Evolutionary conservation across 2,888 invertebrate species (phyloP).

Genomic region (Agapetus fuscipes): DNA sequence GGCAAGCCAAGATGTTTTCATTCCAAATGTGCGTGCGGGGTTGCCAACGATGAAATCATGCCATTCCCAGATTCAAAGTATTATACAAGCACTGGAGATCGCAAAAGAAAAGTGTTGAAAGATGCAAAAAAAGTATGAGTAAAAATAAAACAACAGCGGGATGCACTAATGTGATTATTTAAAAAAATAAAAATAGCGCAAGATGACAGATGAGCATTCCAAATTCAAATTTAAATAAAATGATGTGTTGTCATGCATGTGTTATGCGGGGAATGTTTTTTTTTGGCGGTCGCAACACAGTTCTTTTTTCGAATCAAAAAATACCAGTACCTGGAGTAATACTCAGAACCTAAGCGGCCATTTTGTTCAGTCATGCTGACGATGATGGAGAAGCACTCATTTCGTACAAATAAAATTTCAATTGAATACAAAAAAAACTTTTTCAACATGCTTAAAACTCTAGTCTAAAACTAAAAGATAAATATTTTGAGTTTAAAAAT

Average conservation of each 20-base stretch:
- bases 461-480: no score
- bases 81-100: slow-evolving; percentile 84
- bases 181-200: neutral
- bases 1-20: no score
- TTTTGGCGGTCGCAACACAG: neutral
- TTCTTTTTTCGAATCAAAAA: slow-evolving; percentile 25
- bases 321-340: slow-evolving; percentile 99
- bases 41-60: neutral
- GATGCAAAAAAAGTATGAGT: neutral
- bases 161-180: neutral
- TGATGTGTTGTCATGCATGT: neutral
- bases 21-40: no score
- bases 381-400: no score
- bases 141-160: no score
- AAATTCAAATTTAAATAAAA: slow-evolving; percentile 1
- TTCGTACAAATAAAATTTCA: no score
- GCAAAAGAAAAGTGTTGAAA: slow-evolving; percentile 5
- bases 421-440: no score
- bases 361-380: no score
- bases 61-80: slow-evolving; percentile 60
- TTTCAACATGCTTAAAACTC: no score
- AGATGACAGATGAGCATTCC: no score
- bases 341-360: slow-evolving; percentile 73
- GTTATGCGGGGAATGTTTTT: neutral
- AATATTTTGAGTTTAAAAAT: no score